Conservation (phyloP, 2,888 invertebrate species). For the Apantesis nais region DNA sequence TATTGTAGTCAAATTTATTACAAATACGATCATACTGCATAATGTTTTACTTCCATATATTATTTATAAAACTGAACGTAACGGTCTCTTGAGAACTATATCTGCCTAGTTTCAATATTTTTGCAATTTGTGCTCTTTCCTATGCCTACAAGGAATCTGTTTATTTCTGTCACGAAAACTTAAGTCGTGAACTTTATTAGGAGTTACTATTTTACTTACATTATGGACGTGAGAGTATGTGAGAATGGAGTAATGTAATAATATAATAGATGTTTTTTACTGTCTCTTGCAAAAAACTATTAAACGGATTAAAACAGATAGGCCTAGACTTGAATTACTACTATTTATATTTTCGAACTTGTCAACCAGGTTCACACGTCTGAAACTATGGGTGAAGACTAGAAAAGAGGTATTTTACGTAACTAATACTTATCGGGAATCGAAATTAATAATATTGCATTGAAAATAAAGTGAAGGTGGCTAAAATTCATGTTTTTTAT, state of each 20-base stretch:
- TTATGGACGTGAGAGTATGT: not conserved
- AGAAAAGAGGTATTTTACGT: too few relatives aligned
- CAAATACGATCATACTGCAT: conserved; percentile 65
- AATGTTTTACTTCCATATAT: conserved; percentile 64
- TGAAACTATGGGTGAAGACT: too few relatives aligned
- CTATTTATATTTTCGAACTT: too few relatives aligned
- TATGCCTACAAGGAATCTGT: not conserved
- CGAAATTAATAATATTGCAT: too few relatives aligned
- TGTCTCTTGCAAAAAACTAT: not conserved
- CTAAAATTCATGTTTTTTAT: too few relatives aligned
- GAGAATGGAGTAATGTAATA: not conserved
- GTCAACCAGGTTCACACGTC: too few relatives aligned
- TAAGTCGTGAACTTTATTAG: not conserved
- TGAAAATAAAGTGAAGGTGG: too few relatives aligned
- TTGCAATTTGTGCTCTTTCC: conserved; percentile 28
- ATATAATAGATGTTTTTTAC: not conserved
- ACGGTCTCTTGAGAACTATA: conserved; percentile 51
- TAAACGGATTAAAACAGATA: not conserved
- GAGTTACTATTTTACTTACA: not conserved
- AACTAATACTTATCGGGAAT: too few relatives aligned
- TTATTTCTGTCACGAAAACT: not conserved
- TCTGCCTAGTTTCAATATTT: conserved; percentile 41
- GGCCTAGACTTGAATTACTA: not conserved
- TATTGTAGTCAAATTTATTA: conserved; percentile 78
- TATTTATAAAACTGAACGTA: conserved; percentile 47